A percentile compares a stretch with the other conserved stretches of the same genome.
Evolutionary conservation across 1,140 invertebrate genomes (phyloP).

Genomic region (Drosophila malerkotliana): DNA sequence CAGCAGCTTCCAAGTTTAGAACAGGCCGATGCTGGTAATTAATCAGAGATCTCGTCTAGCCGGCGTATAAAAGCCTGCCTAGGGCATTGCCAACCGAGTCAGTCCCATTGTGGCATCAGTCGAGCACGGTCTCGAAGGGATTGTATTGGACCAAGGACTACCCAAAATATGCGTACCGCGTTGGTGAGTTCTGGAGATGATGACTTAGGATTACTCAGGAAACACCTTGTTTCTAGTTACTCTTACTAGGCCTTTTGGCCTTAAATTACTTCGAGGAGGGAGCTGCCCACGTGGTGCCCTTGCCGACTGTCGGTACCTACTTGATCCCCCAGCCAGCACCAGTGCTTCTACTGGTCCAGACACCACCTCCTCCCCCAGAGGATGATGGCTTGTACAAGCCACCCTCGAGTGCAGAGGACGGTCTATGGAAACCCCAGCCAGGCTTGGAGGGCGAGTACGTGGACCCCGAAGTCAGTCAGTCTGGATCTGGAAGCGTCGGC

Average conservation of each 20-base stretch:
- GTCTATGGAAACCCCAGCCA: conserved; percentile 56
- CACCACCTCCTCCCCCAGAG: conserved; percentile 36
- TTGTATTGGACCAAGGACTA: background rate
- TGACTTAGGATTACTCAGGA: background rate
- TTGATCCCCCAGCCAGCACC: conserved; percentile 36
- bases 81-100: conserved; percentile 52
- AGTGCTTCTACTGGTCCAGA: conserved; percentile 48
- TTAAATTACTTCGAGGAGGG: conserved; percentile 16
- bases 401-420: conserved; percentile 43
- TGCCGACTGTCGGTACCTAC: conserved; percentile 50
- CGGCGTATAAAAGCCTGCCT: conserved; percentile 58
- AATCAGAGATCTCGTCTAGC: conserved; percentile 33
- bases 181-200: conserved; percentile 37
- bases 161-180: conserved; percentile 45
- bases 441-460: conserved; percentile 57
- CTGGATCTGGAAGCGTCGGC: conserved; percentile 27
- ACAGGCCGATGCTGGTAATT: conserved; percentile 52
- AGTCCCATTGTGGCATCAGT: conserved; percentile 40
- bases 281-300: conserved; percentile 39
- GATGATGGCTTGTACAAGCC: conserved; percentile 74
- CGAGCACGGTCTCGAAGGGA: conserved; percentile 45
- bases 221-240: conserved; percentile 14
- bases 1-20: conserved; percentile 71
- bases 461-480: conserved; percentile 25
- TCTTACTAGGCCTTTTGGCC: conserved; percentile 44